Conservation (phyloP, 2,113 vertebrate species). For the Lepus europaeus region DNA sequence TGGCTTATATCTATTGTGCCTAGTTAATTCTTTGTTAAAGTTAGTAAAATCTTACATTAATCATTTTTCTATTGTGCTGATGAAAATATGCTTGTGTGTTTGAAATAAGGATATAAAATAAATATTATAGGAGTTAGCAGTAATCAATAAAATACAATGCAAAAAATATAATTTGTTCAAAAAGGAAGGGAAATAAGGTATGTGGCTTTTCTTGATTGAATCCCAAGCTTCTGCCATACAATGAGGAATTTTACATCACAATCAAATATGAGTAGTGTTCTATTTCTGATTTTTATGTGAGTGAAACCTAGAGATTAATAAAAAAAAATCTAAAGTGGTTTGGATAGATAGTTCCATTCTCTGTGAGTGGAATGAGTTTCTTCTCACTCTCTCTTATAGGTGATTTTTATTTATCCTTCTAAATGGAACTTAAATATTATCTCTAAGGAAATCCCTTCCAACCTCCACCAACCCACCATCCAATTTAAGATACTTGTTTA, state of each 20-base stretch:
- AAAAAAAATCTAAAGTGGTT: background rate
- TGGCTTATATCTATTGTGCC: constrained; percentile 63
- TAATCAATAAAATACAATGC: background rate
- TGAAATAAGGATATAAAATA: constrained; percentile 49
- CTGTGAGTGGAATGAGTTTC: background rate
- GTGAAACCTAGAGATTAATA: background rate
- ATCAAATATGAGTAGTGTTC: background rate
- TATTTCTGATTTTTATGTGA: background rate
- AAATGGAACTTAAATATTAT: background rate
- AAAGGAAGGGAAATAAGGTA: background rate
- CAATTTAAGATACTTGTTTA: background rate
- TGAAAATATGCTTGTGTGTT: background rate
- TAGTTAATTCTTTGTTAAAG: constrained; percentile 67
- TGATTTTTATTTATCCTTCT: background rate
- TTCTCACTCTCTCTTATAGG: background rate
- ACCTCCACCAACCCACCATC: background rate
- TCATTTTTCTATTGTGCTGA: background rate
- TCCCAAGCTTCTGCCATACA: background rate
- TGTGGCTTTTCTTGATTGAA: background rate
- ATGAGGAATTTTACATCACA: background rate
- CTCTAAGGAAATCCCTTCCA: background rate
- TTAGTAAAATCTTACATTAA: constrained; percentile 61
- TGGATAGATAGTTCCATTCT: background rate
- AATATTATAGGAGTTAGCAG: constrained; percentile 12
- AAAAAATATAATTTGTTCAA: background rate